Conservation (phyloP, 2,113 vertebrate species). For the Lamprotornis superbus region DNA sequence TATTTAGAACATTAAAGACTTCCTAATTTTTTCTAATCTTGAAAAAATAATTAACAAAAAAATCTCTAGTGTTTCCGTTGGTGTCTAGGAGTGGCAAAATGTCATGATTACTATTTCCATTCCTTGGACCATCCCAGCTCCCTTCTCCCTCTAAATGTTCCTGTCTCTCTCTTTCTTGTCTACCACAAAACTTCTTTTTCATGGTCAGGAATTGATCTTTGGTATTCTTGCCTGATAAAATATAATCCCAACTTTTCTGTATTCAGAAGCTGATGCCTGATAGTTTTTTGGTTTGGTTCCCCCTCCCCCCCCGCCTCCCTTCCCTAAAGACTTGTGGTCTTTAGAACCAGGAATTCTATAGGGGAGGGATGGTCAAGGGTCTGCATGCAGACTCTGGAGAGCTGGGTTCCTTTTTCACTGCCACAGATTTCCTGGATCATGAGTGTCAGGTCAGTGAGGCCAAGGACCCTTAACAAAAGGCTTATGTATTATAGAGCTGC, state of each 20-base stretch:
- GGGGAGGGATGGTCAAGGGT: not conserved
- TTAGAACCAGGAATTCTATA: not conserved
- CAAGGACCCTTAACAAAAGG: not conserved
- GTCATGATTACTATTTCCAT: not conserved
- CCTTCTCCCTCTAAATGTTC: not conserved
- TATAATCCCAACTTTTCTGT: not conserved
- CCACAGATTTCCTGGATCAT: not conserved
- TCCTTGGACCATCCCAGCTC: not conserved
- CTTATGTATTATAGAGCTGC: not conserved
- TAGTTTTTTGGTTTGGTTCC: not conserved
- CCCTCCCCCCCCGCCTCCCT: accelerated
- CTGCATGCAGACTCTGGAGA: not conserved
- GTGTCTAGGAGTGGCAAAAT: not conserved
- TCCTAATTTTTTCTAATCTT: not conserved
- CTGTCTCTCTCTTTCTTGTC: not conserved
- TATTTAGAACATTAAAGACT: not conserved
- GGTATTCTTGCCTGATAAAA: not conserved
- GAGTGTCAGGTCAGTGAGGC: not conserved
- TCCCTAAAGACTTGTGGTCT: not conserved
- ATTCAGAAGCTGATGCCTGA: not conserved
- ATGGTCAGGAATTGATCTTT: not conserved
- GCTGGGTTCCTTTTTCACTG: not conserved
- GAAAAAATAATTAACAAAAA: not conserved
- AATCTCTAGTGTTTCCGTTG: not conserved
- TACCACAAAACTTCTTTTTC: not conserved